phyloP scores from a whole-genome alignment of 2,797 vertebrate species.

The Thamnophis elegans region DNA sequence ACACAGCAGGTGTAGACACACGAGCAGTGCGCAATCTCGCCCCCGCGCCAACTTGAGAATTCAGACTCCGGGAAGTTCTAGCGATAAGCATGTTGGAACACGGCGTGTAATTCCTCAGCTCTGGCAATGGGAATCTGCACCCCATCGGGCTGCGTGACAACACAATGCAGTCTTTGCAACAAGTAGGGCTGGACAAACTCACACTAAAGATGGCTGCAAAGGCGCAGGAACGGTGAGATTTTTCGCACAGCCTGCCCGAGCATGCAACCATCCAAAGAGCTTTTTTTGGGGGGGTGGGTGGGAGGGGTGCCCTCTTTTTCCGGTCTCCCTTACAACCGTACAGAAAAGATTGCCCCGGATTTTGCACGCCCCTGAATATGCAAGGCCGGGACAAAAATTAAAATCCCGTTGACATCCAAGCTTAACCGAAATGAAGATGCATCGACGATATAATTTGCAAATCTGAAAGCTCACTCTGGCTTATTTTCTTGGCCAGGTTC shows the following conservation, averaged over 20 bases:
- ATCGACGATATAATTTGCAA: background rate
- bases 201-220: background rate
- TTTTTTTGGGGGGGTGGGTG: too few species aligned
- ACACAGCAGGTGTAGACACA: slow-evolving; percentile 10
- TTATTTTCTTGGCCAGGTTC: background rate
- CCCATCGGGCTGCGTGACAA: background rate
- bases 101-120: background rate
- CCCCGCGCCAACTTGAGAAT: background rate
- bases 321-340: background rate
- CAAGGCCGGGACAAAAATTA: background rate
- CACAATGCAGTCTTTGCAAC: background rate
- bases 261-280: too few species aligned
- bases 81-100: background rate
- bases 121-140: too few species aligned
- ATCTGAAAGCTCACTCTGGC: background rate
- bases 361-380: background rate
- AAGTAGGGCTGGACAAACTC: background rate
- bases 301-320: background rate
- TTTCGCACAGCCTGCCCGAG: background rate
- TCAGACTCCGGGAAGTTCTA: background rate
- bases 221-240: too few species aligned
- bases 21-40: background rate
- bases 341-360: background rate
- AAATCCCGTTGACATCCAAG: background rate
- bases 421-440: background rate